Base-by-base conservation (phyloP, 2,113 vertebrate species). In the Gallinago media region DNA sequence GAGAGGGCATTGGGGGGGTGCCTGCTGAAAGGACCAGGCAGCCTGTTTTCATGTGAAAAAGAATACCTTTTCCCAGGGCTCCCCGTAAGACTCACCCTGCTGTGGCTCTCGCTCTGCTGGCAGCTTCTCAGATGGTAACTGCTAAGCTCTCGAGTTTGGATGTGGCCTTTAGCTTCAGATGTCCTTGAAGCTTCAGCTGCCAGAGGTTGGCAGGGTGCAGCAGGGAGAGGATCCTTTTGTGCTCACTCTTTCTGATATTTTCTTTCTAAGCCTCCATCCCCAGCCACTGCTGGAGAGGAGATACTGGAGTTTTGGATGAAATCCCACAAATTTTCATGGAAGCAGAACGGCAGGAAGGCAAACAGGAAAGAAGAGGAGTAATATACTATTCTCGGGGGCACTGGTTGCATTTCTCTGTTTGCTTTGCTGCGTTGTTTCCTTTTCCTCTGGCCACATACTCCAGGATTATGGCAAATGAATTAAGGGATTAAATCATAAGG, bases 311-410 rank as follows among this genome's bases (percentile, higher is more conserved):
- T 67, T 74, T 97, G 96, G 95, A 96, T 67, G 83, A 63, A 94
- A 91, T 91, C 95, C 94, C 92, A 89, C 79, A 59, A 23, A 84
- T 86, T 94, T 86, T 94, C 86, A 71, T 91, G 92, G 91, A 95
- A 95, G 94, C 61, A 80, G 95, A 97, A 81, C 32, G 6, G 34
- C 93, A 94, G 95, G 92, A 97, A 96, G 89, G 92, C 79, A 96
- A 96, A 91, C 88, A 96, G 95, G 95, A 97, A 96, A 96, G 92
- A 95, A 95, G 96, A 96, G 94, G 82, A 96, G 92, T 95, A 97
- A 96, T 89, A 94, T 71, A 95, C 86, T 96, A 71, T 89, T 94
- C 95, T 94, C 65, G 2, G 38, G 83, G 83, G 95, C 68, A 81
- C 68, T 89, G 80, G 68, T 61, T 96, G 72, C 23, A 13, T 96